A percentile compares a stretch with the other conserved stretches of the same genome.
These are phyloP conservation scores for Crocuta crocuta DNA, from an alignment of 2,113 vertebrate species.

Conservation along the genomic window DNA sequence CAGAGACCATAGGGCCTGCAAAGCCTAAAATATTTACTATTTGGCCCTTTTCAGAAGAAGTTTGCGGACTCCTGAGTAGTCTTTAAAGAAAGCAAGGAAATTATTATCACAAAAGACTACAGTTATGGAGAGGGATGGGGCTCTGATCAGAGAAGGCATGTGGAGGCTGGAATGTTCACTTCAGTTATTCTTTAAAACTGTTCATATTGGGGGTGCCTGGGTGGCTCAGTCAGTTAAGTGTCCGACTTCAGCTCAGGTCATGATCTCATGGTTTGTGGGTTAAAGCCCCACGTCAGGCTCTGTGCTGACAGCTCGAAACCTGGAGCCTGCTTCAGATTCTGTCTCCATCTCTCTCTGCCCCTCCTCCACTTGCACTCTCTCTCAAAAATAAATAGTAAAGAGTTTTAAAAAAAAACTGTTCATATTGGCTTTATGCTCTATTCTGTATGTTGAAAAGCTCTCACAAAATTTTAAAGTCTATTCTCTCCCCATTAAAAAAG, in stretches of 20 bases:
- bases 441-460: not conserved
- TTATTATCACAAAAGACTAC: not conserved
- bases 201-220: not conserved
- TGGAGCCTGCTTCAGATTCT: too few relatives aligned
- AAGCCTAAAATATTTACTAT: not conserved
- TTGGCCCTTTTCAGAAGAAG: not conserved
- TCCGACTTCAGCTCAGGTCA: too few relatives aligned
- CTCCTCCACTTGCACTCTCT: too few relatives aligned
- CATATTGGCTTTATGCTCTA: not conserved
- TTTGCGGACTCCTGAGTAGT: not conserved
- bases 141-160: accelerated
- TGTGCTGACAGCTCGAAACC: too few relatives aligned
- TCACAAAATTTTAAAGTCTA: not conserved
- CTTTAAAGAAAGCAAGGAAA: not conserved
- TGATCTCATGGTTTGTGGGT: too few relatives aligned
- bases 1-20: not conserved
- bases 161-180: not conserved
- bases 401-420: not conserved
- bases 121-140: not conserved
- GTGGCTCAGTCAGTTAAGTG: too few relatives aligned
- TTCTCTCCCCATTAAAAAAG: not conserved
- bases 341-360: too few relatives aligned
- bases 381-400: too few relatives aligned
- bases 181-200: not conserved
- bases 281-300: too few relatives aligned